Evolutionary conservation across 2,888 invertebrate species (phyloP).

Genomic region (Theristus sp.): DNA sequence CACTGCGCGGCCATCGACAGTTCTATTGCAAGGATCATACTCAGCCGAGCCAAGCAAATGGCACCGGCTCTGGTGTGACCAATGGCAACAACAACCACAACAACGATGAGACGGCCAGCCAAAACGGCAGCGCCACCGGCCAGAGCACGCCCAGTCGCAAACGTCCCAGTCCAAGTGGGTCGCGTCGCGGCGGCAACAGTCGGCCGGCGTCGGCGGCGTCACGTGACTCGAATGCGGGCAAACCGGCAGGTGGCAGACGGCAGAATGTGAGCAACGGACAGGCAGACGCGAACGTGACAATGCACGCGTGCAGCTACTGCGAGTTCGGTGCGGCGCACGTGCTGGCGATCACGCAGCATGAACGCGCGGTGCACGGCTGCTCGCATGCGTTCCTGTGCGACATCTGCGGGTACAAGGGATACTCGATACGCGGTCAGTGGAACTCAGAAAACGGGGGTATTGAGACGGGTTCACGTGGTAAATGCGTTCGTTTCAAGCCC

Average conservation of each 20-base stretch:
- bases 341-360: neutral
- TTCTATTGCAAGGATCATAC: slow-evolving; percentile 1
- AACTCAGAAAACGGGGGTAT: no score
- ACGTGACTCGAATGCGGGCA: no score
- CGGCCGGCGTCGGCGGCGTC: no score
- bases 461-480: no score
- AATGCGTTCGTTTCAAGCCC: no score
- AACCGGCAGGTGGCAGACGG: no score
- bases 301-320: neutral
- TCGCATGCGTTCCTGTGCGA: neutral
- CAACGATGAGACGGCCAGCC: neutral
- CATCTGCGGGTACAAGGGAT: neutral
- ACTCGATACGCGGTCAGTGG: neutral
- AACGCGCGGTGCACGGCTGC: neutral
- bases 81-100: neutral
- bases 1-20: neutral
- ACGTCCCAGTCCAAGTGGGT: no score
- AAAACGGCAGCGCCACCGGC: neutral
- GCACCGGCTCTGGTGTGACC: neutral
- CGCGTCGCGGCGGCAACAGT: no score
- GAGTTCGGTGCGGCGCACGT: neutral
- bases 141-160: neutral
- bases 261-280: no score
- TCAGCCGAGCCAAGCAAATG: neutral
- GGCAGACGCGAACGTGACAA: no score